Conservation (phyloP, 1,140 invertebrate genomes). For the Drosophila nikananu region DNA sequence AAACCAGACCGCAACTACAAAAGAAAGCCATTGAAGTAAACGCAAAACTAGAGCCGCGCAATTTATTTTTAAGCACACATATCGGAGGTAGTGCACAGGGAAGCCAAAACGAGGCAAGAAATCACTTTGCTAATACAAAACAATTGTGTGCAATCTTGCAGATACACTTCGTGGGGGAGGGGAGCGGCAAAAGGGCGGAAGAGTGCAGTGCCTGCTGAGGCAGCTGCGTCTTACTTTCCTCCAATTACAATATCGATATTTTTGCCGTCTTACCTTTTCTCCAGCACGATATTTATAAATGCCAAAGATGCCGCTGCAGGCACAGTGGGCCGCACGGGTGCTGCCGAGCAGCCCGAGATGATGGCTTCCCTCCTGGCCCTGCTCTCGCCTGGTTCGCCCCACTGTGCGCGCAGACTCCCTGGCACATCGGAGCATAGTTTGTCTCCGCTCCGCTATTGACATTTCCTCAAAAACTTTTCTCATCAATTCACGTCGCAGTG, state of each 20-base stretch:
- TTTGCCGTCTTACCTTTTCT: slow-evolving; percentile 74
- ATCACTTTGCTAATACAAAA: slow-evolving; percentile 72
- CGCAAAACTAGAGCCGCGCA: slow-evolving; percentile 73
- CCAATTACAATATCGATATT: slow-evolving; percentile 81
- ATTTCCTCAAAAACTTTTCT: slow-evolving; percentile 84
- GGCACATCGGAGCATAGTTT: slow-evolving; percentile 64
- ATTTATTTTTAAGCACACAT: slow-evolving; percentile 81
- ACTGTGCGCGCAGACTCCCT: slow-evolving; percentile 32
- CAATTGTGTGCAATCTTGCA: slow-evolving; percentile 81
- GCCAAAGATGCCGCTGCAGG: slow-evolving; percentile 50
- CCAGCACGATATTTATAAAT: slow-evolving; percentile 78
- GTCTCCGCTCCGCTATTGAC: slow-evolving; percentile 79
- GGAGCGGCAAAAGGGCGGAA: background rate
- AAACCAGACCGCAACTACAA: slow-evolving; percentile 58
- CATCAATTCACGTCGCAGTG: slow-evolving; percentile 77
- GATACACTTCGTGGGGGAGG: slow-evolving; percentile 57
- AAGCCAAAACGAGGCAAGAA: slow-evolving; percentile 45
- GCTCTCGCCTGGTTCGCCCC: slow-evolving; percentile 5
- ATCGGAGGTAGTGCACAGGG: slow-evolving; percentile 39
- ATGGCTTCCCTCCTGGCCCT: background rate
- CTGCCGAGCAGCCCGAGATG: background rate
- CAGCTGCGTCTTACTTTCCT: slow-evolving; percentile 75
- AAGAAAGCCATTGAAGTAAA: slow-evolving; percentile 68
- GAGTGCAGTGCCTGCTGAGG: slow-evolving; percentile 34
- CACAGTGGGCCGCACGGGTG: slow-evolving; percentile 37